These are phyloP conservation scores for Leptogaster cylindrica DNA, from an alignment of 2,888 invertebrate species.

Conservation along the genomic window DNA sequence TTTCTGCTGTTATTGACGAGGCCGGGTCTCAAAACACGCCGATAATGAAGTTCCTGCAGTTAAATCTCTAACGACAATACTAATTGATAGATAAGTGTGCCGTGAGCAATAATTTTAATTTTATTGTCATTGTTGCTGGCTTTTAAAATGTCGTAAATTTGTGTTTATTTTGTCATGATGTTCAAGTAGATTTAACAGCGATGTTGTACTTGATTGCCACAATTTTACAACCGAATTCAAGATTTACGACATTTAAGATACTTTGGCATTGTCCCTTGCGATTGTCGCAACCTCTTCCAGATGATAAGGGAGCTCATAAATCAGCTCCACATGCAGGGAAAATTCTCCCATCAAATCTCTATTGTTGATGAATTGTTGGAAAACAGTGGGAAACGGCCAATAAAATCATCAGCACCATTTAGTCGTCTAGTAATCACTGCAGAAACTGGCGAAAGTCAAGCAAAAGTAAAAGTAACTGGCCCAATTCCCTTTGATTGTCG, in stretches of 20 bases:
- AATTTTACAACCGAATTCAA: conserved; percentile 14
- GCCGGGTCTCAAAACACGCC: neutral
- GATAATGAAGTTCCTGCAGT: conserved; percentile 42
- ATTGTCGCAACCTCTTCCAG: too few relatives aligned
- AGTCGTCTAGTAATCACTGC: conserved; percentile 3
- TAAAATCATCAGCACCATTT: conserved; percentile 38
- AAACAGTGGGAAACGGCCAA: conserved; percentile 31
- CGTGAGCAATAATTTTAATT: conserved; percentile 34
- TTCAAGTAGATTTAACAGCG: conserved; percentile 5
- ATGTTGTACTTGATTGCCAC: neutral
- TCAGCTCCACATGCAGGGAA: too few relatives aligned
- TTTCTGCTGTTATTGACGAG: conserved; percentile 43
- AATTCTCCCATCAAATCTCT: conserved; percentile 15
- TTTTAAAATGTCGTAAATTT: conserved; percentile 32
- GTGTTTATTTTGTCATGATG: conserved; percentile 26
- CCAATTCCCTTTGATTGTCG: conserved; percentile 8
- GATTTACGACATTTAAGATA: too few relatives aligned
- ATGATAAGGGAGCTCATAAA: too few relatives aligned
- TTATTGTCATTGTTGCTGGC: conserved; percentile 19
- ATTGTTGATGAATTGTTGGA: conserved; percentile 23
- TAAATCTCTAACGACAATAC: conserved; percentile 43
- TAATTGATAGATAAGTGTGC: conserved; percentile 45
- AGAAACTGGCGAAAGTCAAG: neutral
- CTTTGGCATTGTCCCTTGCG: neutral
- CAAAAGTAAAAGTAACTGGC: conserved; percentile 9